Percentiles rank a stretch among this genome's conserved stretches.
Conservation (phyloP, 2,888 invertebrate species). For the Callimorpha dominula region DNA sequence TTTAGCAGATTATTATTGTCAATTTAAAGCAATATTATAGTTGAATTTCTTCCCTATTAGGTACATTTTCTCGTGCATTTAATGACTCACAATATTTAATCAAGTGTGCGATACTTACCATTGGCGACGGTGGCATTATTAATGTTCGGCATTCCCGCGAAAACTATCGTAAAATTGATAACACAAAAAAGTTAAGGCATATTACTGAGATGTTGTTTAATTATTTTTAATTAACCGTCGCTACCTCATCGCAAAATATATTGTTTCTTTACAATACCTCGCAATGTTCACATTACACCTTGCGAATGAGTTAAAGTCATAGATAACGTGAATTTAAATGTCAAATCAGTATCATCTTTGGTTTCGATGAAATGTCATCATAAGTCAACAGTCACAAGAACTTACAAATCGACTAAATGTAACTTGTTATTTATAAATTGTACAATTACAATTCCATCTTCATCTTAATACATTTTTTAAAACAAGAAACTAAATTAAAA, state of each 20-base stretch:
- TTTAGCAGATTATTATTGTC: not conserved
- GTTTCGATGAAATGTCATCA: not conserved
- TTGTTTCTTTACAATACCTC: constrained; percentile 57
- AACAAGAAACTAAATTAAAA: not conserved
- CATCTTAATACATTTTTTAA: not conserved
- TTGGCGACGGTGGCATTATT: constrained; percentile 78
- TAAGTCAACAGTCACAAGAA: no score
- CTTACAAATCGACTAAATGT: not conserved
- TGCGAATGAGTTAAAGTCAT: constrained; percentile 41
- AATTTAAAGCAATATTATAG: not conserved
- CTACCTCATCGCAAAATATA: constrained; percentile 80
- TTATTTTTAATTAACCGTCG: constrained; percentile 63
- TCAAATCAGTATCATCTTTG: constrained; percentile 23
- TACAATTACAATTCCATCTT: not conserved
- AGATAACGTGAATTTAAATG: constrained; percentile 38
- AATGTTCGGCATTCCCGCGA: constrained; percentile 82
- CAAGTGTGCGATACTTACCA: constrained; percentile 75
- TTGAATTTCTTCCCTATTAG: not conserved
- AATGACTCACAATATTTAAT: constrained; percentile 66
- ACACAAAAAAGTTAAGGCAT: constrained; percentile 81
- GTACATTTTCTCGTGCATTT: constrained; percentile 28
- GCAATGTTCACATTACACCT: constrained; percentile 74
- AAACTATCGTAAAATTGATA: constrained; percentile 64
- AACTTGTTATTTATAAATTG: not conserved
- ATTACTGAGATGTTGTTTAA: constrained; percentile 73